phyloP scores from a whole-genome alignment of 2,888 invertebrate genomes.

The Megaustenia siamemsis region DNA sequence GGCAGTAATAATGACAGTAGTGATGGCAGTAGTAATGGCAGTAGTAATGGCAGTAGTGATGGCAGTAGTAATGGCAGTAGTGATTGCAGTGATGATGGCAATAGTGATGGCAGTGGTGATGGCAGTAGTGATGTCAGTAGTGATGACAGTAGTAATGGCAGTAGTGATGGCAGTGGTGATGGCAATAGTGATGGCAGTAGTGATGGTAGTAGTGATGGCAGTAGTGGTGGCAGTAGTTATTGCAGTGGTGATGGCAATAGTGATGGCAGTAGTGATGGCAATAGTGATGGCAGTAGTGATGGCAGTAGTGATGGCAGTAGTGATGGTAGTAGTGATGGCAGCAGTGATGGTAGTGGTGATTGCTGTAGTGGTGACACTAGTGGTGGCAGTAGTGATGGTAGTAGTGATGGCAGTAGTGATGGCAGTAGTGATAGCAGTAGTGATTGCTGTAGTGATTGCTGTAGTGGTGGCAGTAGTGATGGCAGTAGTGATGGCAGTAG shows the following conservation, averaged over 20 bases:
- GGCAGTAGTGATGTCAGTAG: too few species aligned
- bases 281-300: neutral
- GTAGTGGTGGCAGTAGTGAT: too few species aligned
- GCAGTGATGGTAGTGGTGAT: neutral
- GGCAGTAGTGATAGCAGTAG: too few species aligned
- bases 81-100: neutral
- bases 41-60: neutral
- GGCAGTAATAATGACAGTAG: neutral
- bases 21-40: neutral
- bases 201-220: neutral
- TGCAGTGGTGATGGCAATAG: neutral
- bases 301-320: neutral
- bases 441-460: too few species aligned
- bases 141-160: too few species aligned
- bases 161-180: neutral
- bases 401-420: too few species aligned
- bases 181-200: neutral
- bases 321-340: conserved; percentile 3
- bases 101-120: neutral
- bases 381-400: too few species aligned
- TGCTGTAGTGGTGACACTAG: too few species aligned
- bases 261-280: neutral
- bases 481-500: too few species aligned
- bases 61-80: neutral
- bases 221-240: too few species aligned